Conservation (phyloP, 2,797 vertebrate genomes). For the Cirrhinus mrigala region DNA sequence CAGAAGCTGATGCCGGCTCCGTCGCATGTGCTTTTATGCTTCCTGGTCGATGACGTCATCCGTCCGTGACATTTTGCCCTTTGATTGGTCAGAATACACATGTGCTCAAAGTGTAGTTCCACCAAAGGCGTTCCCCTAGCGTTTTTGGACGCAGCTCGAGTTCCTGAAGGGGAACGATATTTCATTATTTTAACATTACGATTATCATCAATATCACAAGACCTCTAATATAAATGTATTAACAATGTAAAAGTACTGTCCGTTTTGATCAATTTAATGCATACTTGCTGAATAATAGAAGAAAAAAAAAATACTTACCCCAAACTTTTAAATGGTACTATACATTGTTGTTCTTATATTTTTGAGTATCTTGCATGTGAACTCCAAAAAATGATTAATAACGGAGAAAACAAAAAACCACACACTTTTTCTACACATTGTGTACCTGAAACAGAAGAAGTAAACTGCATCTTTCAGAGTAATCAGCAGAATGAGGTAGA, state of each 20-base stretch:
- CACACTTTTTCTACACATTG: background rate
- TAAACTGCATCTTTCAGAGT: background rate
- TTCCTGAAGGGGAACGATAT: too few species aligned
- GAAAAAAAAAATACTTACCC: too few species aligned
- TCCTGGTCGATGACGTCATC: too few species aligned
- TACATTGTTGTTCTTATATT: background rate
- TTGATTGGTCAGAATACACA: too few species aligned
- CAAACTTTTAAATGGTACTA: background rate
- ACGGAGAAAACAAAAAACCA: background rate
- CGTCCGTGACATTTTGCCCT: too few species aligned
- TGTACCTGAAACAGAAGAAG: background rate
- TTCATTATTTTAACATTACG: too few species aligned
- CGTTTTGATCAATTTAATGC: background rate
- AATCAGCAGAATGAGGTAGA: constrained; percentile 15
- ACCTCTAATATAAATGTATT: background rate
- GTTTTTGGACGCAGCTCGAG: too few species aligned
- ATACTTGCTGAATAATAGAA: background rate
- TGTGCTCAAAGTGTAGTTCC: too few species aligned
- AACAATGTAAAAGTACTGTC: background rate
- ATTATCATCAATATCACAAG: too few species aligned
- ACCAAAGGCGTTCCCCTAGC: too few species aligned
- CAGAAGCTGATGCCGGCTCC: too few species aligned
- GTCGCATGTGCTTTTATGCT: too few species aligned
- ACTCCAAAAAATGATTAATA: background rate
- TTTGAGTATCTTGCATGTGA: background rate